phyloP scores from a whole-genome alignment of 2,113 vertebrate species.

The Tylochromis polylepis region DNA sequence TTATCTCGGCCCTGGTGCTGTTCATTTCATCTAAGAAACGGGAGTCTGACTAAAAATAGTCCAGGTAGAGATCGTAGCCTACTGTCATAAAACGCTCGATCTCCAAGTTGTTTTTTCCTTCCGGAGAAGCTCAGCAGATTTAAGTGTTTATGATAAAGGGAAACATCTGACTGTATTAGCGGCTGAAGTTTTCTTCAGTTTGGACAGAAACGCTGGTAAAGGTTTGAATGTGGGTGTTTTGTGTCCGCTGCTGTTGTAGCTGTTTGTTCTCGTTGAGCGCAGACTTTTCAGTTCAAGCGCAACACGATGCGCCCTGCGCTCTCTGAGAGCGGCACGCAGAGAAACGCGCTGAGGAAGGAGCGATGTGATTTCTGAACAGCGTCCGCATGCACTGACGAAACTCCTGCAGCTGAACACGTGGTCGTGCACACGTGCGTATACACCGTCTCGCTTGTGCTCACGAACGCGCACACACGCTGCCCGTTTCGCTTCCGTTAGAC shows the following conservation, averaged over 20 bases:
- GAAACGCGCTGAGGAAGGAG: conserved; percentile 14
- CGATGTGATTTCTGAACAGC: conserved; percentile 20
- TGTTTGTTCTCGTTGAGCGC: neutral
- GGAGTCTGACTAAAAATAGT: neutral
- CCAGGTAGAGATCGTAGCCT: neutral
- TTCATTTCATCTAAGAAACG: neutral
- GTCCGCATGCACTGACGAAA: conserved; percentile 5
- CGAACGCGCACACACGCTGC: neutral
- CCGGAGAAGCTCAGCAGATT: neutral
- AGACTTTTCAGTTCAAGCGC: neutral
- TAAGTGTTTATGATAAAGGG: neutral
- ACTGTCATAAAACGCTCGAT: neutral
- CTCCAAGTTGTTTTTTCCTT: neutral
- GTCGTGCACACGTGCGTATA: neutral
- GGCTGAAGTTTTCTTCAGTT: neutral
- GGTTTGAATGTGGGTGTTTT: neutral
- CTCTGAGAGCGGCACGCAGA: neutral
- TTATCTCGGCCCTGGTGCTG: neutral
- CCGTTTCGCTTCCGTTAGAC: conserved; percentile 25
- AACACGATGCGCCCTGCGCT: neutral
- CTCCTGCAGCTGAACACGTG: neutral
- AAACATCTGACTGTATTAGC: neutral
- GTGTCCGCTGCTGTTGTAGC: neutral
- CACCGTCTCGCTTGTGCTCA: neutral
- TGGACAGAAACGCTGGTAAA: neutral